Evolutionary conservation across 1,140 invertebrate species (phyloP).

Genomic region (Phortica variegata): DNA sequence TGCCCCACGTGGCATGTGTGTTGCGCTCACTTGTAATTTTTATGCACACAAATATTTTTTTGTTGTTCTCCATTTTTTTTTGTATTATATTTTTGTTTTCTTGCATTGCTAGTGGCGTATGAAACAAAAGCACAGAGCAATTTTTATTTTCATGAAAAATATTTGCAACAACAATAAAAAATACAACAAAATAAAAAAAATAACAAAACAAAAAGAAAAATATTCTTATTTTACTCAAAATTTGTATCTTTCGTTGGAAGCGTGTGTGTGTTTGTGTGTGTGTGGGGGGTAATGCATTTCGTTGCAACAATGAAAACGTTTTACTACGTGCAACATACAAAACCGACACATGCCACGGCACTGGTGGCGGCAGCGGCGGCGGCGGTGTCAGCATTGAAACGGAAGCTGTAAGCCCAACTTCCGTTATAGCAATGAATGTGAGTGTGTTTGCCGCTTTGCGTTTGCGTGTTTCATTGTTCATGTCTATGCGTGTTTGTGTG

Average conservation of each 20-base stretch:
- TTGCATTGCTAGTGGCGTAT: constrained; percentile 4
- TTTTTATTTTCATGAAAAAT: background rate
- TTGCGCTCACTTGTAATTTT: constrained; percentile 21
- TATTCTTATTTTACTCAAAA: no score
- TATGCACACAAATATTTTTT: no score
- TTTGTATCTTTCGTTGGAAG: background rate
- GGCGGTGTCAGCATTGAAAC: no score
- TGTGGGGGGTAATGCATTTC: background rate
- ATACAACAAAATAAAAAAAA: constrained; percentile 8
- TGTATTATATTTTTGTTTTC: background rate
- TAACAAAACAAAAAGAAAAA: constrained; percentile 5
- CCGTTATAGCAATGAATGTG: no score
- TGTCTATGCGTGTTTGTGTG: no score
- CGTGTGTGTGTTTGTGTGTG: constrained; percentile 12
- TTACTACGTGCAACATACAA: no score
- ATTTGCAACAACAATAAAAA: constrained; percentile 39
- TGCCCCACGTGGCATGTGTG: constrained; percentile 22
- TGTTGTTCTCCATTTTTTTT: background rate
- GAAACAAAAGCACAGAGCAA: constrained; percentile 30
- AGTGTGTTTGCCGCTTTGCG: no score
- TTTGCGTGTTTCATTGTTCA: no score
- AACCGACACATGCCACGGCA: no score
- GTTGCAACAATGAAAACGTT: constrained; percentile 6
- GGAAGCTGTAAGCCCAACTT: no score
- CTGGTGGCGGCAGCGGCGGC: no score